These are phyloP conservation scores for Frankliniella fusca DNA, from an alignment of 2,888 invertebrate genomes.

Conservation along the genomic window DNA sequence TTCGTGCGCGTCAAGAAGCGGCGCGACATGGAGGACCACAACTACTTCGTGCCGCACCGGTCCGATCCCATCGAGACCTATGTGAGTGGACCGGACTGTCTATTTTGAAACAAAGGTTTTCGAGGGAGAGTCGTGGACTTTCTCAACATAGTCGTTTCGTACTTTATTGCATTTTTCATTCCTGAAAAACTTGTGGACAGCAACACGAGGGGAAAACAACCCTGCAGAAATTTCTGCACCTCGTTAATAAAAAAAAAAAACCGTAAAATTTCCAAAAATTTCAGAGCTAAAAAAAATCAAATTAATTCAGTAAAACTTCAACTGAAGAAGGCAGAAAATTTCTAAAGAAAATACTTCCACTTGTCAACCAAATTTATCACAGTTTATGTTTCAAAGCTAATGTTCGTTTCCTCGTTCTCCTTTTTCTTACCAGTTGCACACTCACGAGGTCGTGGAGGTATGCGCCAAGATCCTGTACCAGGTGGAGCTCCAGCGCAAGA, in stretches of 20 bases:
- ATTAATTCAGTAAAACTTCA: too few species aligned
- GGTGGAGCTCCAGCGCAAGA: slow-evolving; percentile 85
- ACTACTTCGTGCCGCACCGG: slow-evolving; percentile 93
- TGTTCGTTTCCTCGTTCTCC: slow-evolving; percentile 34
- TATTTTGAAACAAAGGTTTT: background rate
- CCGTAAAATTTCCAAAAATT: too few species aligned
- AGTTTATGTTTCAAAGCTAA: too few species aligned
- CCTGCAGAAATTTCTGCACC: too few species aligned
- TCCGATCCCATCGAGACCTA: slow-evolving; percentile 93
- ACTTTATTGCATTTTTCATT: slow-evolving; percentile 30
- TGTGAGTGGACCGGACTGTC: slow-evolving; percentile 50
- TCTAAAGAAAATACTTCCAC: too few species aligned
- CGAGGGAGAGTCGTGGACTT: background rate
- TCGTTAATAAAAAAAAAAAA: too few species aligned
- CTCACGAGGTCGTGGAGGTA: slow-evolving; percentile 91
- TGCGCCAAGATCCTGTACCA: slow-evolving; percentile 96
- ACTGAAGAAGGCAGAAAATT: too few species aligned
- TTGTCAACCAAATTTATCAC: too few species aligned
- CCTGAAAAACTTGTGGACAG: slow-evolving; percentile 37
- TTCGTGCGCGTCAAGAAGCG: slow-evolving; percentile 93
- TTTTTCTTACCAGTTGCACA: slow-evolving; percentile 67
- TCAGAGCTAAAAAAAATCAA: too few species aligned
- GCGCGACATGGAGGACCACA: slow-evolving; percentile 91
- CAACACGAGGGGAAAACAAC: too few species aligned
- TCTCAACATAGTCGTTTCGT: slow-evolving; percentile 15